Percentiles rank a stretch among this genome's conserved stretches.
Conservation (phyloP, 2,797 vertebrate genomes). For the Paguma larvata region DNA sequence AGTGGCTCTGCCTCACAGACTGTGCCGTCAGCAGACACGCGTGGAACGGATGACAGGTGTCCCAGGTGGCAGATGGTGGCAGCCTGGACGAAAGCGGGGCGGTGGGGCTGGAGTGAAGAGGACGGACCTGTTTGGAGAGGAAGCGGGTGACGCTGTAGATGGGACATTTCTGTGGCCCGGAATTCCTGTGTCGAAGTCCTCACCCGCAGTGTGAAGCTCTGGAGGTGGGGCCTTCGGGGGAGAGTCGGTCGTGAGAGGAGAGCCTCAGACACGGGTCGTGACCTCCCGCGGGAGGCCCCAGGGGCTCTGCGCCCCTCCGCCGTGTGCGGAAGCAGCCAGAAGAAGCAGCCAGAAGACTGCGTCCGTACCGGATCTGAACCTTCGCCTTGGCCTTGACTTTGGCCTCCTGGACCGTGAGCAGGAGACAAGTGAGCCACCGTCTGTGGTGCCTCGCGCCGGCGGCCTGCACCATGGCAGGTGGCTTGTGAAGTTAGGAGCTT, state of each 20-base stretch:
- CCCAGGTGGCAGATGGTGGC: rapidly evolving
- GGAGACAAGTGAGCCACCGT: background rate
- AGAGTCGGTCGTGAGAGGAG: background rate
- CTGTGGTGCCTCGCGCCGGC: rapidly evolving
- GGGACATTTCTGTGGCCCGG: no score
- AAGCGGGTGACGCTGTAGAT: background rate
- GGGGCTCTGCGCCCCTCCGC: background rate
- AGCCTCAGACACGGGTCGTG: background rate
- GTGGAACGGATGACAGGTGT: rapidly evolving
- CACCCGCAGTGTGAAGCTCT: background rate
- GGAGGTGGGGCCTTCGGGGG: background rate
- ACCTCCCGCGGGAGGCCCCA: background rate
- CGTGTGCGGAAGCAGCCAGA: background rate
- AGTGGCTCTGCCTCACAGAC: no score
- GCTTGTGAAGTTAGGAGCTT: background rate
- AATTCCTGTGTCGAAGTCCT: background rate
- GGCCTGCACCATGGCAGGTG: background rate
- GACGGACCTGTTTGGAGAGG: background rate
- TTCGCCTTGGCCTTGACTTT: background rate
- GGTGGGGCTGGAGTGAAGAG: background rate
- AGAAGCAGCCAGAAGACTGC: background rate
- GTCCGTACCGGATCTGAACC: rapidly evolving
- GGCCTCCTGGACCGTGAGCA: background rate
- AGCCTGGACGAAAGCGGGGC: rapidly evolving
- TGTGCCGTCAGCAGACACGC: rapidly evolving